phyloP scores from a whole-genome alignment of 1,140 invertebrate genomes.

The Leptoteleia sp. region DNA sequence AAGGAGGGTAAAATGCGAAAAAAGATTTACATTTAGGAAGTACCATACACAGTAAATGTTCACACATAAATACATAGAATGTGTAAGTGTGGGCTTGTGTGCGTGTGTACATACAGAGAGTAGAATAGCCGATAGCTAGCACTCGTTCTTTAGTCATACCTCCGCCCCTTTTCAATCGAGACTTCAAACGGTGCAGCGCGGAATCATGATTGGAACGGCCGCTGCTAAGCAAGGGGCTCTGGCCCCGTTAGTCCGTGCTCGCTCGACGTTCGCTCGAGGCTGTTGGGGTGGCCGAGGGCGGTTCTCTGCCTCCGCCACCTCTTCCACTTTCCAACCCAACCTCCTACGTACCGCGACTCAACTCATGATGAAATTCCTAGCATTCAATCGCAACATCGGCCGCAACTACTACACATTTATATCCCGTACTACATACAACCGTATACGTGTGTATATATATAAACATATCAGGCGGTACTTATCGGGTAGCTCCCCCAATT shows the following conservation, averaged over 20 bases:
- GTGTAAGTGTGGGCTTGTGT: conserved; percentile 5
- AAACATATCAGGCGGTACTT: too few relatives aligned
- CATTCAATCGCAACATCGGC: conserved; percentile 80
- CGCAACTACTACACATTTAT: conserved; percentile 70
- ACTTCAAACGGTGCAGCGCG: conserved; percentile 81
- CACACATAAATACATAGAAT: conserved; percentile 35
- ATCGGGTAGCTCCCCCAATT: too few relatives aligned
- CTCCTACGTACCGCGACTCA: conserved; percentile 73
- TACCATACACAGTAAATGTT: conserved; percentile 33
- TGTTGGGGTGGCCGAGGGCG: conserved; percentile 74
- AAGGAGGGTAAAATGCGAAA: conserved; percentile 24
- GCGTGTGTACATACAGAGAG: conserved; percentile 32
- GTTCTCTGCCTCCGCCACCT: conserved; percentile 72
- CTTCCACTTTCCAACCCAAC: conserved; percentile 70
- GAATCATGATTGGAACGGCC: conserved; percentile 82
- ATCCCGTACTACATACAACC: too few relatives aligned
- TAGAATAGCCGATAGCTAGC: conserved; percentile 74
- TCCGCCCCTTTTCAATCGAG: conserved; percentile 82
- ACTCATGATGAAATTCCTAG: conserved; percentile 82
- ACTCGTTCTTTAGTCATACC: conserved; percentile 82
- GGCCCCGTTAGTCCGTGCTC: conserved; percentile 72
- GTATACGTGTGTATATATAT: too few relatives aligned
- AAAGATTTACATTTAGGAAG: conserved; percentile 52
- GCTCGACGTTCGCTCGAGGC: conserved; percentile 62
- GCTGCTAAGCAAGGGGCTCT: conserved; percentile 80